These are phyloP conservation scores for Drosophila differens DNA, from an alignment of 2,888 invertebrate species.

Conservation along the genomic window DNA sequence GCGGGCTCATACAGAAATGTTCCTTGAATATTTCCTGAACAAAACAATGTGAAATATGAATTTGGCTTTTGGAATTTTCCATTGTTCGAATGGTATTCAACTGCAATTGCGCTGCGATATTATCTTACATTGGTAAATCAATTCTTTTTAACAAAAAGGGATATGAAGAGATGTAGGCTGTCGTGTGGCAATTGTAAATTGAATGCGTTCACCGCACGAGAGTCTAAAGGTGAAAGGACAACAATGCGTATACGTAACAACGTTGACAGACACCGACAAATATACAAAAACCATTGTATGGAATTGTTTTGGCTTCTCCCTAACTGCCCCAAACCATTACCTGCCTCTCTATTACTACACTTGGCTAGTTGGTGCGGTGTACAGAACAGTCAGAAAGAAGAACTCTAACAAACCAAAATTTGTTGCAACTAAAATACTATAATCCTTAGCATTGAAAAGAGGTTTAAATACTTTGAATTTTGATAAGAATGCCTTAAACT, in stretches of 20 bases:
- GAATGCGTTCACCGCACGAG: constrained; percentile 19
- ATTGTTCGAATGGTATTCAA: constrained; percentile 7
- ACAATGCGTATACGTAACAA: constrained; percentile 60
- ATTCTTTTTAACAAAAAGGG: constrained; percentile 2
- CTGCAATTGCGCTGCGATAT: constrained; percentile 12
- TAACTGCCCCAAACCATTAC: neutral
- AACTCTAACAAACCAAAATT: neutral
- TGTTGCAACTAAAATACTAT: neutral
- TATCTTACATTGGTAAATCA: constrained; percentile 8
- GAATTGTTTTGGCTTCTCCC: constrained; percentile 37
- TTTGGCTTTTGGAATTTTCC: constrained; percentile 7
- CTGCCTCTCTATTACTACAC: neutral
- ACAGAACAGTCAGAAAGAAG: neutral
- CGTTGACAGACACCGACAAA: constrained; percentile 38
- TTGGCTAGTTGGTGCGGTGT: neutral
- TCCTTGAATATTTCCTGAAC: neutral
- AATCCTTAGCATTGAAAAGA: neutral
- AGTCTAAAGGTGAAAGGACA: constrained; percentile 24
- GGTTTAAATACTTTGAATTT: neutral
- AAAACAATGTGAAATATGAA: constrained; percentile 5
- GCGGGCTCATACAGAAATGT: neutral
- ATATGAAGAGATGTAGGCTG: neutral
- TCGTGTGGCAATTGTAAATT: constrained; percentile 54
- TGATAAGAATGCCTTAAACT: neutral
- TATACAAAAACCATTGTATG: neutral